These are phyloP conservation scores for Nesometra sesokonis DNA, from an alignment of 35 echinoderm and acorn worm genomes.

Conservation along the genomic window DNA sequence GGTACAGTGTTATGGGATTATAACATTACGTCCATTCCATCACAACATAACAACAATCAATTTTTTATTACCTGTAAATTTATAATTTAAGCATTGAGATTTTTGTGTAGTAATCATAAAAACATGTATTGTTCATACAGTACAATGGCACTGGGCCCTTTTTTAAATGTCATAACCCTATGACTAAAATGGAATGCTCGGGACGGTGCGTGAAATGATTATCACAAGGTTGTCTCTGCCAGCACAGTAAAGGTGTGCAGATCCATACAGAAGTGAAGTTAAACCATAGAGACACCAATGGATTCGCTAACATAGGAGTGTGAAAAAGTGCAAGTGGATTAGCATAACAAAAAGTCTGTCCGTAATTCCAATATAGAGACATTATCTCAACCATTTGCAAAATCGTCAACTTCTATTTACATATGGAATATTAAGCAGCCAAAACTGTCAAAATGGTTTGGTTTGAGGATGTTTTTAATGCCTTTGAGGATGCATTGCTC, in stretches of 20 bases:
- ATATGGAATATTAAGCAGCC: background rate
- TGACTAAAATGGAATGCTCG: background rate
- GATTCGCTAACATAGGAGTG: background rate
- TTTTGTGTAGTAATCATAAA: too few species aligned
- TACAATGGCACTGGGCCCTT: too few species aligned
- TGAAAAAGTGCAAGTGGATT: background rate
- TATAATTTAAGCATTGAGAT: too few species aligned
- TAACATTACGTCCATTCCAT: too few species aligned
- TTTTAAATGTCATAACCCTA: background rate
- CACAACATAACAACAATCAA: too few species aligned
- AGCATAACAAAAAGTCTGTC: background rate
- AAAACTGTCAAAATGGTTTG: background rate
- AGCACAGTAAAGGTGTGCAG: background rate
- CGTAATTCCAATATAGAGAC: background rate
- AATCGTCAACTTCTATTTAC: background rate
- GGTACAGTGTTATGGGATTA: too few species aligned
- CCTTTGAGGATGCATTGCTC: background rate
- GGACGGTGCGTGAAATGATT: background rate
- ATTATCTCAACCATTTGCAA: background rate
- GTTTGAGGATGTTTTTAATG: background rate
- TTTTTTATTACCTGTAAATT: too few species aligned
- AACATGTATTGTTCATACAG: too few species aligned
- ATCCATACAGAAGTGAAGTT: background rate
- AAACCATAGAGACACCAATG: background rate
- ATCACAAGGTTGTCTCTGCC: background rate